These are phyloP conservation scores for Trochalopteron elliotii DNA, from an alignment of 2,113 vertebrate genomes.

Conservation along the genomic window DNA sequence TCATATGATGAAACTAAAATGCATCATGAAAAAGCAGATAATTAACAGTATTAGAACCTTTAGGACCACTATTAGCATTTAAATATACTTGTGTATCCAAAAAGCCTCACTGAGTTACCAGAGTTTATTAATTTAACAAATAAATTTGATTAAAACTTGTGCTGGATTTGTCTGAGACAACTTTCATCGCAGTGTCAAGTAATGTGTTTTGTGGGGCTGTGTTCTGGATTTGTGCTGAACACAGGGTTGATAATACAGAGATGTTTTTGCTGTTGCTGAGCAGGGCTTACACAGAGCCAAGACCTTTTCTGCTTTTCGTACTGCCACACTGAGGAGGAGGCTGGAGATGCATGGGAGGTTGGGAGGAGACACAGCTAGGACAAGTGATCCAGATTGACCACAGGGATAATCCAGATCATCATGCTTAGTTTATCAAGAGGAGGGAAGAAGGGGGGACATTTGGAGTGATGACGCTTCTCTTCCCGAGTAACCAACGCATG, in stretches of 20 bases:
- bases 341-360: fast-evolving
- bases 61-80: not conserved
- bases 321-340: fast-evolving
- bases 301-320: fast-evolving
- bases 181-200: not conserved
- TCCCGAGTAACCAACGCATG: not conserved
- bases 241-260: not conserved
- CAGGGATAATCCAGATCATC: not conserved
- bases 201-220: too few relatives aligned
- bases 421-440: too few relatives aligned
- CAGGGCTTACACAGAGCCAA: not conserved
- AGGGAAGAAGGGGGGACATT: not conserved
- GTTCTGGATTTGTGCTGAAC: not conserved
- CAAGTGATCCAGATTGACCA: not conserved
- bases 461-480: fast-evolving
- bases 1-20: not conserved
- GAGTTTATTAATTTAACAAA: not conserved
- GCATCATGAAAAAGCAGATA: not conserved
- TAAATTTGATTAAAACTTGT: not conserved
- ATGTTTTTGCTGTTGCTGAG: not conserved
- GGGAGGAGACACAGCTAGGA: not conserved
- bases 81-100: not conserved
- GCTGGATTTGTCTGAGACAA: not conserved
- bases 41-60: not conserved
- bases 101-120: not conserved